These are phyloP conservation scores for Watsonalla binaria DNA, from an alignment of 2,888 invertebrate genomes.

Conservation along the genomic window DNA sequence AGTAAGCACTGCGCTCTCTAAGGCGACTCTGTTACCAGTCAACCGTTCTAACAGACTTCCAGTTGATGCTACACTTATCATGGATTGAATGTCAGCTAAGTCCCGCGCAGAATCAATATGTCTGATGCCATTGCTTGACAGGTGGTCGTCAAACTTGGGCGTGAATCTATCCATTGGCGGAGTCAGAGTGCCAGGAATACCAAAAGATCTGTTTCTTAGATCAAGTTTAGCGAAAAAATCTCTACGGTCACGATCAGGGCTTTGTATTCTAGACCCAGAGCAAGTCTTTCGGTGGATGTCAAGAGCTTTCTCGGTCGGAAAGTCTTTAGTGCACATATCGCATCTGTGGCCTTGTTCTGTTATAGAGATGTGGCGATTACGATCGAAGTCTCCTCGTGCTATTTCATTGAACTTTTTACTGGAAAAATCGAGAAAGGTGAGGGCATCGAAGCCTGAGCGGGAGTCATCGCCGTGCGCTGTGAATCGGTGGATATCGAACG, in stretches of 20 bases:
- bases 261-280: constrained; percentile 52
- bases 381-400: constrained; percentile 85
- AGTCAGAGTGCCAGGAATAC: constrained; percentile 64
- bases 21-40: constrained; percentile 61
- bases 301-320: constrained; percentile 83
- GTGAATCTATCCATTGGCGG: constrained; percentile 67
- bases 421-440: constrained; percentile 88
- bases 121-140: constrained; percentile 56
- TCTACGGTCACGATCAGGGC: constrained; percentile 80
- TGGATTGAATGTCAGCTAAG: constrained; percentile 91
- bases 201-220: constrained; percentile 83
- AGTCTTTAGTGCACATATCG: constrained; percentile 83
- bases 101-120: constrained; percentile 83
- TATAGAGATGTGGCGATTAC: constrained; percentile 78
- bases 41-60: constrained; percentile 83
- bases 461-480: constrained; percentile 80
- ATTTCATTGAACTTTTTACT: constrained; percentile 88
- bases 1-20: constrained; percentile 65
- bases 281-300: constrained; percentile 81
- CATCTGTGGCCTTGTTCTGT: constrained; percentile 83
- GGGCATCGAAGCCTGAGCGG: constrained; percentile 83
- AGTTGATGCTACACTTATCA: constrained; percentile 86
- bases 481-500: constrained; percentile 84
- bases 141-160: constrained; percentile 64
- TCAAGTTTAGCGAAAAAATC: constrained; percentile 91